Evolutionary conservation across 1,140 invertebrate species (phyloP).

Genomic region (Camponotus pennsylvanicus): DNA sequence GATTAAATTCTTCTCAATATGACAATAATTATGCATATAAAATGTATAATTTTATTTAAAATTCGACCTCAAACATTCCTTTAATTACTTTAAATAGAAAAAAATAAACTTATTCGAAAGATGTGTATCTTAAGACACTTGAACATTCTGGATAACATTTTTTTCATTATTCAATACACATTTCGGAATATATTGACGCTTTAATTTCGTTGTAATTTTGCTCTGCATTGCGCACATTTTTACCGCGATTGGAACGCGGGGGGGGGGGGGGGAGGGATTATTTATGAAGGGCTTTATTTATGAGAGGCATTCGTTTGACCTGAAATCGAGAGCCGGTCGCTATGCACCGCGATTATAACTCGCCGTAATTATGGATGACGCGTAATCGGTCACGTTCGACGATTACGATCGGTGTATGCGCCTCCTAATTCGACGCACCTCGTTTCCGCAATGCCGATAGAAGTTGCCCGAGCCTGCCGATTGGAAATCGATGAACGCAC

Average conservation of each 20-base stretch:
- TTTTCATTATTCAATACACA: neutral
- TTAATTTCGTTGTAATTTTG: neutral
- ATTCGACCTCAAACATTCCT: too few relatives aligned
- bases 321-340: constrained; percentile 4
- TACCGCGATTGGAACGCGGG: neutral
- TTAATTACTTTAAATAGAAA: too few relatives aligned
- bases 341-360: neutral
- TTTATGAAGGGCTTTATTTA: neutral
- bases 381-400: constrained; percentile 30
- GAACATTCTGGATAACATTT: neutral
- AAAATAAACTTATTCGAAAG: too few relatives aligned
- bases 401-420: constrained; percentile 24
- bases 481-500: constrained; percentile 35
- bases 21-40: too few relatives aligned
- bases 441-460: constrained; percentile 9
- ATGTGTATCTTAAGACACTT: too few relatives aligned
- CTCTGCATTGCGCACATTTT: neutral
- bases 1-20: too few relatives aligned
- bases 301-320: neutral
- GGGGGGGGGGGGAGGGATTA: neutral
- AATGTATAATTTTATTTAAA: too few relatives aligned
- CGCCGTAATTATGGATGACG: neutral
- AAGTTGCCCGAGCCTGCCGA: neutral
- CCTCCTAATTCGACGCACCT: constrained; percentile 31
- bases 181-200: neutral